A percentile compares a stretch with the other conserved stretches of the same genome.
phyloP scores from a whole-genome alignment of 2,888 invertebrate species.

The Acronicta alni region DNA sequence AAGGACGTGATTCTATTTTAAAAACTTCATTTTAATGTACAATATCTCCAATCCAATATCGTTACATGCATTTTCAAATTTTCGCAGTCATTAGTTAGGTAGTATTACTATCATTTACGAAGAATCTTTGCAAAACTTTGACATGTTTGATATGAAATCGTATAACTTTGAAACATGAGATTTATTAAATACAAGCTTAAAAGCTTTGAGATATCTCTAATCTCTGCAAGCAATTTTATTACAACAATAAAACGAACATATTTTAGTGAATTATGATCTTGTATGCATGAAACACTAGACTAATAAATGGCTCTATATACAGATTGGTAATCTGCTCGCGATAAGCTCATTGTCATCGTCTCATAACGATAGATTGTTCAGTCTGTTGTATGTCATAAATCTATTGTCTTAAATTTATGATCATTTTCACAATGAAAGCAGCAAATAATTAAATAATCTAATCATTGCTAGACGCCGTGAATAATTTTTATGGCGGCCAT shows the following conservation, averaged over 20 bases:
- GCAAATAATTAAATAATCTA: slow-evolving; percentile 53
- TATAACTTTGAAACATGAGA: not conserved
- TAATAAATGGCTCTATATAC: slow-evolving; percentile 18
- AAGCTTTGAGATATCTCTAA: not conserved
- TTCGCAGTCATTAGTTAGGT: slow-evolving; percentile 1
- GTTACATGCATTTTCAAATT: slow-evolving; percentile 31
- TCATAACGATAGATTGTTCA: slow-evolving; percentile 19
- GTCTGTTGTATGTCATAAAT: slow-evolving; percentile 42
- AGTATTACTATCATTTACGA: not conserved
- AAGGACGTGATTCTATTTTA: not conserved
- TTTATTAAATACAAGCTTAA: slow-evolving; percentile 1
- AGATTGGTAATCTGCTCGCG: slow-evolving; percentile 4
- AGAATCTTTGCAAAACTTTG: not conserved
- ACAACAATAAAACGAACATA: not conserved
- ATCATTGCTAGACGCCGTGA: slow-evolving; percentile 41
- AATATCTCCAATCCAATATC: slow-evolving; percentile 18
- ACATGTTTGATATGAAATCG: not conserved
- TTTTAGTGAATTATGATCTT: not conserved
- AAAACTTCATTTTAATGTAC: not conserved
- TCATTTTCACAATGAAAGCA: slow-evolving; percentile 32
- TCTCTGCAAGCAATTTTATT: not conserved
- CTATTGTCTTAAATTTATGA: slow-evolving; percentile 49
- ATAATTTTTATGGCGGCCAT: slow-evolving; percentile 50
- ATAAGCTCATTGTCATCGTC: slow-evolving; percentile 37
- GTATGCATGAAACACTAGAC: slow-evolving; percentile 5